Percentiles rank a stretch among this genome's conserved stretches.
Conservation (phyloP, 2,888 invertebrate genomes). For the Aelia acuminata region DNA sequence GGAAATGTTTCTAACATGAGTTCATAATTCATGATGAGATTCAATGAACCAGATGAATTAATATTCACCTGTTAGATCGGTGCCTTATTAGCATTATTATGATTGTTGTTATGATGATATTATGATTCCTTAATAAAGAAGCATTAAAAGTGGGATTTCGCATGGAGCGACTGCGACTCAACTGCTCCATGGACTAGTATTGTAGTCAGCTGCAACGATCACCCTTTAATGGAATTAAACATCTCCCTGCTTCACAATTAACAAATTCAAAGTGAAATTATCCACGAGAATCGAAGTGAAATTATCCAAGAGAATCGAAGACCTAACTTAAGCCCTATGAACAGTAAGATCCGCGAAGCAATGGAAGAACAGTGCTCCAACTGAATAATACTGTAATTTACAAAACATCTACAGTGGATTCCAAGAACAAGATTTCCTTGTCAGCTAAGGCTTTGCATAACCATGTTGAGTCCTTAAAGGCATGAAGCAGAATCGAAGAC, state of each 20-base stretch:
- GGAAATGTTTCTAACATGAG: too few relatives aligned
- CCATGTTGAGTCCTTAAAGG: neutral
- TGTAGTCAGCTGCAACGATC: too few relatives aligned
- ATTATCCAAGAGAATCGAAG: neutral
- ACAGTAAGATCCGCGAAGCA: neutral
- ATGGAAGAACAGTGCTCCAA: neutral
- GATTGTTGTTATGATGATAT: too few relatives aligned
- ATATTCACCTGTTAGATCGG: too few relatives aligned
- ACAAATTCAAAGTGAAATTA: slow-evolving; percentile 2
- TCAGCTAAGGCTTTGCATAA: neutral
- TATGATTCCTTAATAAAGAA: too few relatives aligned
- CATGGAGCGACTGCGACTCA: too few relatives aligned
- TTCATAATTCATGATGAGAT: too few relatives aligned
- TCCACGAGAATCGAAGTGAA: too few relatives aligned
- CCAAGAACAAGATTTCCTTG: neutral
- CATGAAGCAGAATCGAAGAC: neutral
- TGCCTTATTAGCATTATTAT: too few relatives aligned
- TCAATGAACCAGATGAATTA: too few relatives aligned
- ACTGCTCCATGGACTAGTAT: too few relatives aligned
- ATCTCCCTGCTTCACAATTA: neutral
- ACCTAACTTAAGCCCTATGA: neutral
- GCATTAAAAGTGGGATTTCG: too few relatives aligned
- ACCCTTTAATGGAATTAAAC: neutral
- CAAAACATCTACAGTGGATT: slow-evolving; percentile 1
- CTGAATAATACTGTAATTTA: slow-evolving; percentile 26